phyloP scores from a whole-genome alignment of 2,888 invertebrate genomes.

The Nemapogon koenigi region DNA sequence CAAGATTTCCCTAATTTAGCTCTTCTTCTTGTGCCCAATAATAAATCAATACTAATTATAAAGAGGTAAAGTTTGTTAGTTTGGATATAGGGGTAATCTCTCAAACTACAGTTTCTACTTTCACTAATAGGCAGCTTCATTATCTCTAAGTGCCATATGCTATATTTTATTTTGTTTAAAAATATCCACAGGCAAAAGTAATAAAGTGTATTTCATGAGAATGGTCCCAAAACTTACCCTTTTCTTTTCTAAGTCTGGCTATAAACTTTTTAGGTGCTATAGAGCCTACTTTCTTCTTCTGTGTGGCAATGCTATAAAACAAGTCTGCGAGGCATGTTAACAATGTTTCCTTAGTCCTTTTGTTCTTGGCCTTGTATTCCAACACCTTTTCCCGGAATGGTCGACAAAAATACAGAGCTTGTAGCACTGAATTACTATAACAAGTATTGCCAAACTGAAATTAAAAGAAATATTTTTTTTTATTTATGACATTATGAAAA shows the following conservation, averaged over 20 bases:
- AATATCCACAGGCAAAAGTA: too few species aligned
- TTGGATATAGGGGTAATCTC: too few species aligned
- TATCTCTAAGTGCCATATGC: too few species aligned
- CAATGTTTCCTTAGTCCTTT: conserved; percentile 95
- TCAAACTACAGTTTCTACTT: too few species aligned
- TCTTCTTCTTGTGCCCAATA: too few species aligned
- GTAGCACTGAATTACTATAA: conserved; percentile 99
- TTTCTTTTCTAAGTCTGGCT: conserved; percentile 96
- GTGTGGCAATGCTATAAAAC: conserved; percentile 99
- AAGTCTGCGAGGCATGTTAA: conserved; percentile 97
- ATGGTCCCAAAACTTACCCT: conserved; percentile 67
- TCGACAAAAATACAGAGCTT: conserved; percentile 98
- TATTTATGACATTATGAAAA: too few species aligned
- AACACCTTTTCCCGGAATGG: conserved; percentile 98
- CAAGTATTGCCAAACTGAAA: conserved; percentile 99
- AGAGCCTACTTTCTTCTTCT: conserved; percentile 99
- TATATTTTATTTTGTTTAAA: too few species aligned
- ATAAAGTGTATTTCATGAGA: too few species aligned
- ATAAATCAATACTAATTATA: too few species aligned
- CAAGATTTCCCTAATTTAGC: too few species aligned
- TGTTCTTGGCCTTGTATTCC: conserved; percentile 96
- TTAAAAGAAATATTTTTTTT: neutral
- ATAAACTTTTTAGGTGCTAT: conserved; percentile 99
- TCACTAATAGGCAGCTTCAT: too few species aligned
- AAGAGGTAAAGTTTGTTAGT: too few species aligned